Percentiles rank a stretch among this genome's conserved stretches.
Conservation (phyloP, 2,113 vertebrate genomes). For the Colaptes auratus region DNA sequence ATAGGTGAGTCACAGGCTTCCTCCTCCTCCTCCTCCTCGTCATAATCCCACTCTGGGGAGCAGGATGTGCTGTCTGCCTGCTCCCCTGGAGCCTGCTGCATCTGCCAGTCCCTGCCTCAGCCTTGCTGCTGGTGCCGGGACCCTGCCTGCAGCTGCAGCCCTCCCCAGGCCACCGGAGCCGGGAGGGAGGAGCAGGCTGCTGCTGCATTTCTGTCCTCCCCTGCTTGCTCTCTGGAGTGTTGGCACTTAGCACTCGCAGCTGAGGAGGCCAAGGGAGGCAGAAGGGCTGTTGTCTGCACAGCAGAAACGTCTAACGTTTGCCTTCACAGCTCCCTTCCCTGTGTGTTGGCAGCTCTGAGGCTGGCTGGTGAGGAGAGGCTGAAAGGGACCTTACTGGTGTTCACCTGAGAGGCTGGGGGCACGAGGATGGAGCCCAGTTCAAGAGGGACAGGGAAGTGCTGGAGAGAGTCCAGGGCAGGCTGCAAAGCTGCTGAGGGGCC, state of each 20-base stretch:
- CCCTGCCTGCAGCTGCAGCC: not conserved
- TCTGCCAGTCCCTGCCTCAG: not conserved
- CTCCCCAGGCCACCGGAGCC: not conserved
- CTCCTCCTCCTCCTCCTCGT: not conserved
- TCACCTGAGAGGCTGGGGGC: too few species aligned
- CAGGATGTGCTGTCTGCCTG: not conserved
- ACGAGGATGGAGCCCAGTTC: too few species aligned
- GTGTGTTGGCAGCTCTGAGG: not conserved
- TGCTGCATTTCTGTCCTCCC: not conserved
- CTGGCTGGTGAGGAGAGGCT: not conserved
- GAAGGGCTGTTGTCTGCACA: not conserved
- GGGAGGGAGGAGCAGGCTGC: not conserved
- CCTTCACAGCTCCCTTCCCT: not conserved
- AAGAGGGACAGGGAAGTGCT: too few species aligned
- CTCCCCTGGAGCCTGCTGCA: not conserved
- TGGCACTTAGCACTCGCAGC: not conserved
- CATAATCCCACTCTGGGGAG: not conserved
- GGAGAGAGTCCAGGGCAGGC: too few species aligned
- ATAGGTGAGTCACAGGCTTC: conserved; percentile 28
- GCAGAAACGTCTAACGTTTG: not conserved
- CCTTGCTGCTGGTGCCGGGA: not conserved
- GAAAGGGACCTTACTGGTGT: too few species aligned
- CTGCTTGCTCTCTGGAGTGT: not conserved
- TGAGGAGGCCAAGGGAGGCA: not conserved
- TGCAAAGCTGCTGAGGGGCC: too few species aligned